Evolutionary conservation across 53 echinoderm and acorn worm species (phyloP).

Genomic region (Holothuria scabra): DNA sequence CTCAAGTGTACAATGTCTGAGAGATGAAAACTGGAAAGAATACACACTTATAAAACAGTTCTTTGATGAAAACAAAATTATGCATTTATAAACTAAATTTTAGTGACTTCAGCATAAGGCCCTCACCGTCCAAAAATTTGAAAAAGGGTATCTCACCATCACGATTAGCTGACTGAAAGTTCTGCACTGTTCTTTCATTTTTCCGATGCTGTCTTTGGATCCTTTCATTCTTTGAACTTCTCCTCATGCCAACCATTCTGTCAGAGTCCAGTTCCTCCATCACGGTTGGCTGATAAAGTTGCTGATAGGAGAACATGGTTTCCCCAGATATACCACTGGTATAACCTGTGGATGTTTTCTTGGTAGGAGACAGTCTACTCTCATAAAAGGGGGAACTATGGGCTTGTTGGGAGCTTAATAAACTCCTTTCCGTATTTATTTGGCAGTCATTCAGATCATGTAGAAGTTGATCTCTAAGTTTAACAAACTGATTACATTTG

Average conservation of each 20-base stretch:
- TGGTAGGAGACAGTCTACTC: neutral
- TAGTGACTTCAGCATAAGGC: no score
- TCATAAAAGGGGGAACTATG: neutral
- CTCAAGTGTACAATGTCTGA: no score
- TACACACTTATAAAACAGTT: no score
- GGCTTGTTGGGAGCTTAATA: neutral
- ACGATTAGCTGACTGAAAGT: neutral
- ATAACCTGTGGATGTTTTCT: neutral
- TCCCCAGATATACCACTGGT: neutral
- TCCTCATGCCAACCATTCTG: slow-evolving; percentile 28
- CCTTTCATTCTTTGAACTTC: slow-evolving; percentile 27
- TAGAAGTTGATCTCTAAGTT: slow-evolving; percentile 66
- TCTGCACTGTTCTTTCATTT: slow-evolving; percentile 27
- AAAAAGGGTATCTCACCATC: neutral
- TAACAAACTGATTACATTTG: slow-evolving; percentile 78
- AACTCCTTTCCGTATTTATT: neutral
- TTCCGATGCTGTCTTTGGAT: slow-evolving; percentile 35
- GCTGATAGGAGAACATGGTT: neutral
- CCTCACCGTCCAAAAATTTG: no score
- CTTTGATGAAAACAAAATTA: no score
- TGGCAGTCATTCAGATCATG: slow-evolving; percentile 73
- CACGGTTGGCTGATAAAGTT: slow-evolving; percentile 6
- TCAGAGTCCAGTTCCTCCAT: slow-evolving; percentile 38
- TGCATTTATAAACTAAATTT: no score
- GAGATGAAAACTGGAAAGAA: no score